Percentiles rank a stretch among this genome's conserved stretches.
Evolutionary conservation across 1,140 invertebrate species (phyloP).

Genomic region (Hypsibius dujardini): DNA sequence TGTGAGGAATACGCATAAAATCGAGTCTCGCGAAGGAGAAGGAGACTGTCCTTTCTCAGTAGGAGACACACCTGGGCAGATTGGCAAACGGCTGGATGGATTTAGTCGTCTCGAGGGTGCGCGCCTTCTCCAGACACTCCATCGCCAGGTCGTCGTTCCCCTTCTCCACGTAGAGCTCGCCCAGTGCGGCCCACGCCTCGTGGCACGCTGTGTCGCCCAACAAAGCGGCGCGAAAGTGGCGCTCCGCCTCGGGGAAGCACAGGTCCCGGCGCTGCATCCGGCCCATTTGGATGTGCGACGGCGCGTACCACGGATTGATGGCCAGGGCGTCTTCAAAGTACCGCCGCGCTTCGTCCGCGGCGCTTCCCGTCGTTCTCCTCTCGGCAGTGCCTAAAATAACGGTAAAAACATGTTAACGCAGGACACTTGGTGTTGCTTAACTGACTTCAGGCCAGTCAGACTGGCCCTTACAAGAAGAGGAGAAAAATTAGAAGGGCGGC

Average conservation of each 20-base stretch:
- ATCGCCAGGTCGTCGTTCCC: constrained; percentile 9
- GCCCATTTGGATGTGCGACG: constrained; percentile 8
- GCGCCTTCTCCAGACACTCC: not conserved
- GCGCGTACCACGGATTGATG: constrained; percentile 3
- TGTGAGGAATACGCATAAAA: no score
- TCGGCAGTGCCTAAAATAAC: not conserved
- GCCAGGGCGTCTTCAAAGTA: not conserved
- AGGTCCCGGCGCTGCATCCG: not conserved
- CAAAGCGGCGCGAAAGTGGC: not conserved
- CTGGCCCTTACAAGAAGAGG: no score
- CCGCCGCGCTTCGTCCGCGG: not conserved
- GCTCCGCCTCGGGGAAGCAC: not conserved
- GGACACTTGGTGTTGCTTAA: no score
- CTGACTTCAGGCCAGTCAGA: no score
- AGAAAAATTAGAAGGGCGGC: no score
- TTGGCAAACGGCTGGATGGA: constrained; percentile 1
- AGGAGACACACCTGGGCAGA: not conserved
- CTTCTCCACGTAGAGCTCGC: constrained; percentile 1
- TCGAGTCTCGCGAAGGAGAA: no score
- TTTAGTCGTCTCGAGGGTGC: not conserved
- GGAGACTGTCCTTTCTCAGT: not conserved
- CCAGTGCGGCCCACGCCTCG: constrained; percentile 11
- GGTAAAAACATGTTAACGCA: no score
- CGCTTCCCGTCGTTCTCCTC: not conserved
- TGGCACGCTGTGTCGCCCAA: not conserved